Base-by-base conservation (phyloP, 2,797 vertebrate species). In the Chelonia mydas region DNA sequence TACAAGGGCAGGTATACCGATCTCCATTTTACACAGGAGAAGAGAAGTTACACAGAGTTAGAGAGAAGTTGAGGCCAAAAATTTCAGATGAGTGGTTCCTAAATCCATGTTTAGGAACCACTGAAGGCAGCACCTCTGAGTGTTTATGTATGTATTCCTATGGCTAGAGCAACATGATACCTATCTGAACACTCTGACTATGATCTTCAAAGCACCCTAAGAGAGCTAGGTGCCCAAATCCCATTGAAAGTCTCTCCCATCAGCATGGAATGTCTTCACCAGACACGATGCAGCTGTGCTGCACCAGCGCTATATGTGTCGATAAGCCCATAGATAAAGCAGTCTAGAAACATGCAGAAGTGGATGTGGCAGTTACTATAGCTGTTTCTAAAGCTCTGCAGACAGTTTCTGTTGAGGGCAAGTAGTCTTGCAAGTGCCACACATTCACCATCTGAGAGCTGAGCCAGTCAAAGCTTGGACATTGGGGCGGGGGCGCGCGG, bases 341-440 rank as follows among this genome's bases (percentile, higher is more conserved):
- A 51, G 27, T 1, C 19, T 68, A 11, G 3, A 11, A 11, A 72
- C 0, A 0, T 11, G 25, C 7, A 25, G 61, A 27, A 27, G 45
- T 55, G 65, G 27, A 11, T 57, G 55, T 12, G 27, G 55, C 55
- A 12, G 55, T 5, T 57, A 57, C 23, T 55, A 12, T 25, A 28
- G 27, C 28, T 59, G 28, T 59, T 59, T 59, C 57, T 59, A 1
- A 59, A 59, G 53, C 81, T 2, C 8, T 37, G 54, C 27, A 28
- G 74, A 79, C 4, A 5, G 5, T 1, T 68, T 72, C n/a, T 80
- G 9, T 74, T 86, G 47, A 13, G 47, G 28, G 65, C 28, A 80
- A 51, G 45, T 54, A 90, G n/a, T 11, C 21, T 17, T 21, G 8
- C 57, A 23, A 23, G 76, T 86, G 27, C 16, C 6, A 59, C 47